phyloP scores from a whole-genome alignment of 2,888 invertebrate species.

The Herminia tarsipennalis region DNA sequence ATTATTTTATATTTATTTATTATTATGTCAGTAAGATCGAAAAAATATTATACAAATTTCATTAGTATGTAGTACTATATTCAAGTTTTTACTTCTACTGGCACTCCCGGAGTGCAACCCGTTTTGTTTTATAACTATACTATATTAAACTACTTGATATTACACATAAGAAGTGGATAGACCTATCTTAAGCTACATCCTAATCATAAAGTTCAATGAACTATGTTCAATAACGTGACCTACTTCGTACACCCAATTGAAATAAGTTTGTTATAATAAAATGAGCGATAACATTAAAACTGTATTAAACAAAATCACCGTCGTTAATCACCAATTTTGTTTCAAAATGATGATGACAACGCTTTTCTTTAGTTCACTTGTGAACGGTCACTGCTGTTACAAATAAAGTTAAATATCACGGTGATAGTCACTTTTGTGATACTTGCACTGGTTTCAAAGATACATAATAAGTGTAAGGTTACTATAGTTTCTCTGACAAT shows the following conservation, averaged over 20 bases:
- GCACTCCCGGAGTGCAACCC: no score
- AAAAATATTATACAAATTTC: no score
- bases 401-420: conserved; percentile 16
- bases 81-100: no score
- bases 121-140: no score
- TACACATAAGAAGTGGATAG: no score
- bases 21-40: no score
- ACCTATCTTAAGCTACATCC: no score
- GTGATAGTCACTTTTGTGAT: conserved; percentile 10
- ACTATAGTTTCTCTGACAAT: neutral
- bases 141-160: neutral
- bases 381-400: conserved; percentile 13
- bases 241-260: neutral
- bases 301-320: conserved; percentile 18
- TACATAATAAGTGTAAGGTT: neutral
- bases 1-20: no score
- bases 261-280: neutral
- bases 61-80: no score
- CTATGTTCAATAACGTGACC: neutral
- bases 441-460: neutral
- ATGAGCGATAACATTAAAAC: conserved; percentile 3
- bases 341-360: conserved; percentile 25
- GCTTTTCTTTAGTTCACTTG: conserved; percentile 17
- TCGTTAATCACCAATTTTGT: conserved; percentile 22
- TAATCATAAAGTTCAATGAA: no score